Evolutionary conservation across 2,888 invertebrate genomes (phyloP).

Genomic region (Dexiosoma caninum): DNA sequence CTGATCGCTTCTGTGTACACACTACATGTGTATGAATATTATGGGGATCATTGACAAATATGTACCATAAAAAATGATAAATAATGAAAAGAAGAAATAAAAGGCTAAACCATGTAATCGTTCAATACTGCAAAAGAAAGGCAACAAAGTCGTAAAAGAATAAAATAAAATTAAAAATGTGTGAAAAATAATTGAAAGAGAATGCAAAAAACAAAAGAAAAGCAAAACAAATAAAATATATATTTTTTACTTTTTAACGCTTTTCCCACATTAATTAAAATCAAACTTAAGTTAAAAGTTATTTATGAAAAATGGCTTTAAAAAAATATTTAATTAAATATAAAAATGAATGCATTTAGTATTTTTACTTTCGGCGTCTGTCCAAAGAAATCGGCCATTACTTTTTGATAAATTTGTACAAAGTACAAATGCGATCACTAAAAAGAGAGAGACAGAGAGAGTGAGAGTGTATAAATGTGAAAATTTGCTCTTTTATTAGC

Average conservation of each 20-base stretch:
- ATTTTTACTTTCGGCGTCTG: neutral
- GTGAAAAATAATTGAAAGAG: slow-evolving; percentile 25
- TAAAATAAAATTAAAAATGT: slow-evolving; percentile 19
- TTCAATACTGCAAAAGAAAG: slow-evolving; percentile 15
- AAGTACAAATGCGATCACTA: slow-evolving; percentile 19
- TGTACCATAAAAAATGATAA: slow-evolving; percentile 19
- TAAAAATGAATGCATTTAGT: too few species aligned
- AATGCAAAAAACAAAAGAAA: slow-evolving; percentile 24
- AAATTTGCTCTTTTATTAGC: neutral
- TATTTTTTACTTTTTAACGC: neutral
- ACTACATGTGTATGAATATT: slow-evolving; percentile 14
- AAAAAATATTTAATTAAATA: too few species aligned
- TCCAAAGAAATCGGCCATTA: slow-evolving; percentile 25
- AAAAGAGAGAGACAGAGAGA: neutral
- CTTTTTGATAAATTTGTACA: slow-evolving; percentile 14
- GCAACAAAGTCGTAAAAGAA: slow-evolving; percentile 37
- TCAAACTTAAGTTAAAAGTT: neutral
- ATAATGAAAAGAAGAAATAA: slow-evolving; percentile 24
- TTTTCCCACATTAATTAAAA: neutral
- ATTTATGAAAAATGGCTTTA: too few species aligned
- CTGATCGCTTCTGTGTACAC: slow-evolving; percentile 26
- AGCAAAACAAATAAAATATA: neutral
- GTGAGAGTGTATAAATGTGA: neutral
- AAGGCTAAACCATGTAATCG: slow-evolving; percentile 45
- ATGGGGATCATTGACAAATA: slow-evolving; percentile 48